Percentiles rank a stretch among this genome's conserved stretches.
Conservation (phyloP, 2,113 vertebrate species). For the Podiceps cristatus region DNA sequence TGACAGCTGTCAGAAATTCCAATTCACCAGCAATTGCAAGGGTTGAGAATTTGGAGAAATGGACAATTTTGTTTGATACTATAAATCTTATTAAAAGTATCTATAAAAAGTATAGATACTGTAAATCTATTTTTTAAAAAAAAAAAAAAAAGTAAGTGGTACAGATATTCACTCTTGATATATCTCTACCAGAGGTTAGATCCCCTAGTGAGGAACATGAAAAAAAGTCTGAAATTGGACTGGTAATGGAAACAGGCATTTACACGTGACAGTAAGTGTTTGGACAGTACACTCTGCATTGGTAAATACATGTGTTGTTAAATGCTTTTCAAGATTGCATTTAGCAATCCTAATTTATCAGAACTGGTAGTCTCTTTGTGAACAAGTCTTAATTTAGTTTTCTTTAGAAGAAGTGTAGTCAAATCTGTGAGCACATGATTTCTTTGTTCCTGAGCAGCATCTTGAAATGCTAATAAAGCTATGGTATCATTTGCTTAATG, state of each 20-base stretch:
- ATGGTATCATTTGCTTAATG: neutral
- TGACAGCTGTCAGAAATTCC: neutral
- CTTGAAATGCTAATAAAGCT: slow-evolving; percentile 57
- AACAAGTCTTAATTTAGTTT: neutral
- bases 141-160: too few species aligned
- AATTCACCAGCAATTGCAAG: neutral
- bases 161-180: neutral
- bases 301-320: neutral
- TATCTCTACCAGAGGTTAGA: neutral
- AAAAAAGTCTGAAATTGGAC: neutral
- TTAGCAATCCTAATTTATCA: neutral
- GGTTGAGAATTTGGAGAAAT: neutral
- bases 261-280: neutral
- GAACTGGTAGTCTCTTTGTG: neutral
- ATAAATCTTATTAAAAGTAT: neutral
- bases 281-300: neutral
- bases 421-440: neutral
- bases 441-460: slow-evolving; percentile 69
- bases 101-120: neutral
- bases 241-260: neutral
- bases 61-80: neutral
- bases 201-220: neutral
- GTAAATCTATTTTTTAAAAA: neutral
- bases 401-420: neutral
- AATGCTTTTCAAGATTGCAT: neutral